A percentile compares a stretch with the other conserved stretches of the same genome.
Conservation (phyloP, 2,113 vertebrate genomes). For the Pyxicephalus adspersus region DNA sequence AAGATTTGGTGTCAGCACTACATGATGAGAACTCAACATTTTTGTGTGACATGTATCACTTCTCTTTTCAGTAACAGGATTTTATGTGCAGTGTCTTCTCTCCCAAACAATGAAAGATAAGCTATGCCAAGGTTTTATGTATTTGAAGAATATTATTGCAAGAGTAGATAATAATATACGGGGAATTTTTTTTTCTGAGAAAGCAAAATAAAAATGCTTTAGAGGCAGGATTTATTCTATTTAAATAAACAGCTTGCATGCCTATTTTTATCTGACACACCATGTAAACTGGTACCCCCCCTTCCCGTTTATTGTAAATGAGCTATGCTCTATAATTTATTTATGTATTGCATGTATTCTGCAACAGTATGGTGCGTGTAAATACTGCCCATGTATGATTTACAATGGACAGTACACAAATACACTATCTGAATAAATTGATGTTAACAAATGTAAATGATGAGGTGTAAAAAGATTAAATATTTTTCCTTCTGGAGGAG, state of each 20-base stretch:
- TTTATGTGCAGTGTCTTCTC: background rate
- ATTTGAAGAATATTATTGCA: background rate
- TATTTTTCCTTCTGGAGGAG: too few relatives aligned
- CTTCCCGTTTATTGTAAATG: too few relatives aligned
- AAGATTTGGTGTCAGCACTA: background rate
- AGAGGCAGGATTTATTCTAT: background rate
- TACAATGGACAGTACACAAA: too few relatives aligned
- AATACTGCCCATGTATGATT: too few relatives aligned
- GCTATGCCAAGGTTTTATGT: background rate
- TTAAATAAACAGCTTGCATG: background rate
- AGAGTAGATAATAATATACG: background rate
- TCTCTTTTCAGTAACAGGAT: background rate
- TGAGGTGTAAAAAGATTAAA: too few relatives aligned
- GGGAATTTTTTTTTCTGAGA: background rate
- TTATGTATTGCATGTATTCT: too few relatives aligned
- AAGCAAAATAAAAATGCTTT: background rate
- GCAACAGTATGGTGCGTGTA: too few relatives aligned
- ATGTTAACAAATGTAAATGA: too few relatives aligned
- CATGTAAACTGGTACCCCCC: too few relatives aligned
- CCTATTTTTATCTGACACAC: too few relatives aligned
- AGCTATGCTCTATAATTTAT: too few relatives aligned
- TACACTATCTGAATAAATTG: too few relatives aligned
- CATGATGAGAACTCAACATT: background rate
- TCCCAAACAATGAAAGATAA: background rate
- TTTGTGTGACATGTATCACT: background rate